Conservation (phyloP, 2,113 vertebrate species). For the Willisornis vidua region DNA sequence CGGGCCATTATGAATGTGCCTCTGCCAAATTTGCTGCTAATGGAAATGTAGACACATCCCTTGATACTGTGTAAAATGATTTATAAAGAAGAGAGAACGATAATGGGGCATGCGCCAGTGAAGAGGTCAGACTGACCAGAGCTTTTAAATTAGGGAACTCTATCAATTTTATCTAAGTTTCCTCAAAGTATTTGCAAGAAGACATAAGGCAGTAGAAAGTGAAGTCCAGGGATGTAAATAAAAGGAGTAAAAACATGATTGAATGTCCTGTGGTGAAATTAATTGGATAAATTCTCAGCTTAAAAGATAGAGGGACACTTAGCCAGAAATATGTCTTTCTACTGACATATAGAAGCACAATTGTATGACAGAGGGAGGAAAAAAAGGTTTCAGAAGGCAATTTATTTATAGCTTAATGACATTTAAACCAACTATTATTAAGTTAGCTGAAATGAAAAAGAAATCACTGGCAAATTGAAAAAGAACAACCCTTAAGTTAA, state of each 20-base stretch:
- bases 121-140: background rate
- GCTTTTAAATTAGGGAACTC: background rate
- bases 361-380: background rate
- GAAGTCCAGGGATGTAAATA: background rate
- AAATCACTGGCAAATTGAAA: constrained; percentile 29
- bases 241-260: background rate
- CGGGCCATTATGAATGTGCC: background rate
- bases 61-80: background rate
- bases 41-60: background rate
- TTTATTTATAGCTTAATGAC: background rate
- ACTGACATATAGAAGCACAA: background rate
- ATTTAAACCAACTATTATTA: constrained; percentile 30
- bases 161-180: background rate
- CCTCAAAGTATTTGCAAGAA: background rate
- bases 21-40: background rate
- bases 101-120: accelerated
- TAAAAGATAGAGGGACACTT: background rate
- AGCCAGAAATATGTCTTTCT: background rate
- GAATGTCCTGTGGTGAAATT: background rate
- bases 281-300: background rate
- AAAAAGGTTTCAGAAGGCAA: background rate
- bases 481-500: constrained; percentile 35
- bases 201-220: background rate
- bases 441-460: constrained; percentile 39
- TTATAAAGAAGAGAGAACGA: background rate